A percentile compares a stretch with the other conserved stretches of the same genome.
Conservation (phyloP, 2,113 vertebrate genomes). For the Hydropotes inermis region DNA sequence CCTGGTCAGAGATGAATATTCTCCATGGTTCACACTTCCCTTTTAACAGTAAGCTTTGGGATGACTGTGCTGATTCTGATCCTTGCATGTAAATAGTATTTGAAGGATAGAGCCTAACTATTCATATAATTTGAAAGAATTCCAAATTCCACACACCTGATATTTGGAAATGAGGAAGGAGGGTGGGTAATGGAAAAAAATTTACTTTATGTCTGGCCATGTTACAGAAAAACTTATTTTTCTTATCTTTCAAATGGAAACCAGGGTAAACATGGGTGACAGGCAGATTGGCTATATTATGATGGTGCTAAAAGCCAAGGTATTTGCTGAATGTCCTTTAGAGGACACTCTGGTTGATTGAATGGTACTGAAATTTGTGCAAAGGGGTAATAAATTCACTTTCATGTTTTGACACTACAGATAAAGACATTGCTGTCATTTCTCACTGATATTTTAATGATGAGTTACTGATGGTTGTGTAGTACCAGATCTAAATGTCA, state of each 20-base stretch:
- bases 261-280: neutral
- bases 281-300: neutral
- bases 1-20: neutral
- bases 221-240: neutral
- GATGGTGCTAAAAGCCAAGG: neutral
- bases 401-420: neutral
- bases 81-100: slow-evolving; percentile 29
- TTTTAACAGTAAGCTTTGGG: neutral
- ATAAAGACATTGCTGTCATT: neutral
- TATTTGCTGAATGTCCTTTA: neutral
- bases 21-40: slow-evolving; percentile 11
- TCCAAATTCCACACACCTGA: neutral
- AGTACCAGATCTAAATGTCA: neutral
- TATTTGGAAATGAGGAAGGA: neutral
- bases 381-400: neutral
- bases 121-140: neutral
- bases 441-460: neutral
- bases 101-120: slow-evolving; percentile 23
- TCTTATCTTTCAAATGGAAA: neutral
- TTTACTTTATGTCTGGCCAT: neutral
- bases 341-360: neutral
- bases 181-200: neutral
- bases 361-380: neutral
- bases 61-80: neutral
- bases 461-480: neutral